Percentiles rank a stretch among this genome's conserved stretches.
phyloP scores from a whole-genome alignment of 2,888 invertebrate species.

The Aplocera efformata region DNA sequence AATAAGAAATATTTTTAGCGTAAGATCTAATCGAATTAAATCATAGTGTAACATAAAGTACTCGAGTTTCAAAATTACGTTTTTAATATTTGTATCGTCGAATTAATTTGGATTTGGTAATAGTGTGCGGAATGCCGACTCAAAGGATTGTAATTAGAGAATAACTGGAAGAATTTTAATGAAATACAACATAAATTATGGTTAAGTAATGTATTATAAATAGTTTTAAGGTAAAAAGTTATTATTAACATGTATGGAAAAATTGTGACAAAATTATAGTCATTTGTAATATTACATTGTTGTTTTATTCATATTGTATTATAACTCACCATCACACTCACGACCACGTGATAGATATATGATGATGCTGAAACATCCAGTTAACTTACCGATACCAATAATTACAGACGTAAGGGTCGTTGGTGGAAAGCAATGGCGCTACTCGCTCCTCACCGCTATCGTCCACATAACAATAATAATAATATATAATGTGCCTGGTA shows the following conservation, averaged over 20 bases:
- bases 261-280: constrained; percentile 82
- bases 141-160: constrained; percentile 73
- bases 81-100: constrained; percentile 62
- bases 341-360: too few relatives aligned
- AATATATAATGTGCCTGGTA: too few relatives aligned
- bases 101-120: constrained; percentile 52
- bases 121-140: constrained; percentile 65
- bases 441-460: too few relatives aligned
- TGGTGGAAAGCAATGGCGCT: too few relatives aligned
- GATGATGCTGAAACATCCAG: too few relatives aligned
- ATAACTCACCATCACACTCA: too few relatives aligned
- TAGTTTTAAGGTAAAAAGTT: constrained; percentile 79
- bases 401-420: too few relatives aligned
- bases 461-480: too few relatives aligned
- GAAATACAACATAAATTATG: constrained; percentile 74
- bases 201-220: constrained; percentile 80
- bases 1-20: constrained; percentile 77
- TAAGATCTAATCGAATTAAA: constrained; percentile 80
- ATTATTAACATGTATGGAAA: constrained; percentile 82
- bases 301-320: constrained; percentile 61
- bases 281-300: constrained; percentile 79
- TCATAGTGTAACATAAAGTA: constrained; percentile 72
- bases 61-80: constrained; percentile 64
- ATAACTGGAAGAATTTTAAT: constrained; percentile 77
- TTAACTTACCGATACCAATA: too few relatives aligned